A percentile compares a stretch with the other conserved stretches of the same genome.
Evolutionary conservation across 2,888 invertebrate species (phyloP).

Genomic region (Brachynemurus nebulosus): DNA sequence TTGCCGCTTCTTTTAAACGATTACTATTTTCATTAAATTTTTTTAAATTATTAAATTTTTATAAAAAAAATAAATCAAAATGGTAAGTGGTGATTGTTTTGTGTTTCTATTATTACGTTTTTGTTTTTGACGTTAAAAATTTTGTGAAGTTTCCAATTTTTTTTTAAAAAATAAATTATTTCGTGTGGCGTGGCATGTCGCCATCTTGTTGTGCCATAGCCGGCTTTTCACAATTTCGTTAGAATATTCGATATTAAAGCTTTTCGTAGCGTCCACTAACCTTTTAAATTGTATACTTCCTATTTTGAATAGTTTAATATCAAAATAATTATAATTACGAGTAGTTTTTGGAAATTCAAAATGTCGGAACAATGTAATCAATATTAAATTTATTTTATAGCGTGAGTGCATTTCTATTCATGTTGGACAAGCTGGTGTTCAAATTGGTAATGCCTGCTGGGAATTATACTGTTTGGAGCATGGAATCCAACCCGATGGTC

Average conservation of each 20-base stretch:
- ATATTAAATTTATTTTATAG: conserved; percentile 31
- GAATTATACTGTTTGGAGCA: conserved; percentile 78
- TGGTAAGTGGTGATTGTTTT: conserved; percentile 22
- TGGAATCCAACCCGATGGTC: conserved; percentile 85
- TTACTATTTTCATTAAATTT: conserved; percentile 15
- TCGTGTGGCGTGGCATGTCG: conserved; percentile 8
- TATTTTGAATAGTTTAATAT: background rate
- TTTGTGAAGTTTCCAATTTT: background rate
- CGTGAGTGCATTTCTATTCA: conserved; percentile 69
- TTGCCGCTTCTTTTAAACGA: conserved; percentile 48
- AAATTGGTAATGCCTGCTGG: conserved; percentile 85
- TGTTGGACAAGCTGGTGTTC: conserved; percentile 73
- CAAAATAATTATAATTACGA: background rate
- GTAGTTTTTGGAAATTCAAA: background rate
- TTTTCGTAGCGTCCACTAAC: too few relatives aligned
- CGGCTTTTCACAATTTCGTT: conserved; percentile 3
- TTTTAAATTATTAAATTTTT: conserved; percentile 18
- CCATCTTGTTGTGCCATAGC: conserved; percentile 13
- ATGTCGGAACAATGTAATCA: background rate
- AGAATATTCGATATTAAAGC: background rate
- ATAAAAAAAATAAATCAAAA: conserved; percentile 22
- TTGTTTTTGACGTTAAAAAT: background rate
- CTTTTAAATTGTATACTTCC: too few relatives aligned
- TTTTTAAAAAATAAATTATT: conserved; percentile 14
- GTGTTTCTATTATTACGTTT: background rate